Base-by-base conservation (phyloP, 2,888 invertebrate genomes). In the Drosophila putrida region DNA sequence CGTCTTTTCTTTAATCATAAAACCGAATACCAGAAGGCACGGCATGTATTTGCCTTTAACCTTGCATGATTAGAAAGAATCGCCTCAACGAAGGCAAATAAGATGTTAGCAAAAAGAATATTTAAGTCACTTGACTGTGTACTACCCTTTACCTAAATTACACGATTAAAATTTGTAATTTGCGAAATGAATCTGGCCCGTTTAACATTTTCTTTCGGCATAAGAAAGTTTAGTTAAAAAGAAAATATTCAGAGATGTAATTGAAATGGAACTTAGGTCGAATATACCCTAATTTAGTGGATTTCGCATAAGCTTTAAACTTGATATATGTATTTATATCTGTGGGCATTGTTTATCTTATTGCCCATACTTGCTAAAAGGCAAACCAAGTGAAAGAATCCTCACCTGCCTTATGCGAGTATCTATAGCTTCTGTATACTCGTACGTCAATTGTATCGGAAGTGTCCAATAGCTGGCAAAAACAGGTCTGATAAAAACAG, bases 381-480 rank as follows among this genome's bases (percentile, higher is more conserved):
- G 8, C 43, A 38, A 41, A 67, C 20, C 25, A 1, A 49, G 27
- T 20, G 39, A 50, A 54, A 59, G 51, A 67, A 61, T 55, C 57
- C 63, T 72, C 81, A 74, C 74, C 78, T 81, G 78, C 50, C 54
- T 51, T 41, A 25, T 20, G 10, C 62, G 54, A 43, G n/a, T 49
- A 33, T 27, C 35, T 55, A 15, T 11, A 43, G n/a, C 35, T 55
- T 55, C 27, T 54, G 72, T 51, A 47, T 74, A 50, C 28, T 35
- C 43, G 28, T 20, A 82, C 89, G 84, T 84, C 83, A 84, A 89
- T 88, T 68, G 86, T 64, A 77, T 84, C 89, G 88, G 88, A 88
- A 89, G 80, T 89, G 82, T 74, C 77, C 85, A 87, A 64, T 35
- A 50, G 60, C 50, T 57, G 57, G 61, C 36, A 31, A 57, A 59